Evolutionary conservation across 2,113 vertebrate species (phyloP).

Genomic region (Indicator maculatus): DNA sequence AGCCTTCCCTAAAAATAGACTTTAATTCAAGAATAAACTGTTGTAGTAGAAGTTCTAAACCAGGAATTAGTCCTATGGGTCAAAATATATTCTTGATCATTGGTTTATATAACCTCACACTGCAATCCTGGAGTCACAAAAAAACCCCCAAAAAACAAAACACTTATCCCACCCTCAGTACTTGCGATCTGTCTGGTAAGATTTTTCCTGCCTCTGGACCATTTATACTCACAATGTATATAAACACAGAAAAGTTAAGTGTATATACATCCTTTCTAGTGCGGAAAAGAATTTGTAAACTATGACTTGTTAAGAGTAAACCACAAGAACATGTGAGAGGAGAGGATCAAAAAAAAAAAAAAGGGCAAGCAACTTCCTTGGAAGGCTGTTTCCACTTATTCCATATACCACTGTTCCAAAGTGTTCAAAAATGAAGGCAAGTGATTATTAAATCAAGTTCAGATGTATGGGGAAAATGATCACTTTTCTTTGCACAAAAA

Average conservation of each 20-base stretch:
- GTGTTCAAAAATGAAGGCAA: neutral
- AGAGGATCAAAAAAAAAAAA: neutral
- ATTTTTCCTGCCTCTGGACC: neutral
- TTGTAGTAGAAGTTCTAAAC: neutral
- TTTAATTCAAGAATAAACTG: neutral
- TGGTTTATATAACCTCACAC: constrained; percentile 36
- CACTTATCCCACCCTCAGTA: neutral
- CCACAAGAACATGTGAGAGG: neutral
- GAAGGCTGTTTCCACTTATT: neutral
- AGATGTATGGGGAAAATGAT: accelerated
- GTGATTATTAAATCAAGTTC: neutral
- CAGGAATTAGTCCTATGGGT: neutral
- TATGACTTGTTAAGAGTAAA: neutral
- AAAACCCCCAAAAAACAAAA: constrained; percentile 47
- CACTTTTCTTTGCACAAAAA: neutral
- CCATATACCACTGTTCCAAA: neutral
- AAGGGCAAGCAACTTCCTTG: neutral
- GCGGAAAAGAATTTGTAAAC: constrained; percentile 1
- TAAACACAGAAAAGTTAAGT: neutral
- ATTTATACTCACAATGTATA: neutral
- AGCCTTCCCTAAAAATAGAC: neutral
- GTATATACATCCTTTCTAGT: neutral
- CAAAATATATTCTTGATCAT: neutral
- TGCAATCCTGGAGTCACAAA: neutral
- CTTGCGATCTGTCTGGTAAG: neutral